Evolutionary conservation across 2,888 invertebrate species (phyloP).

Genomic region (Pandemis cinnamomeana): DNA sequence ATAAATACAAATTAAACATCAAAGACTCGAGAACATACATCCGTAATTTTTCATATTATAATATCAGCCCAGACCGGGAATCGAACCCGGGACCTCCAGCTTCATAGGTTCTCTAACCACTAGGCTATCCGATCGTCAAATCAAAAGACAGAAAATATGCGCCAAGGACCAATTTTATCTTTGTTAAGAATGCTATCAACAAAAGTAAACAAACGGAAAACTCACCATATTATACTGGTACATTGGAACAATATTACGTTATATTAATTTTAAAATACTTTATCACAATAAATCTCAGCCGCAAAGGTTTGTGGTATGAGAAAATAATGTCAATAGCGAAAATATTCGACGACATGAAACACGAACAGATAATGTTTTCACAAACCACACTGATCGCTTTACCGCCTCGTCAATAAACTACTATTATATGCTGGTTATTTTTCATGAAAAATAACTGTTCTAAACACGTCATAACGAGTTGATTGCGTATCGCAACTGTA

Average conservation of each 20-base stretch:
- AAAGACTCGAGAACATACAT: too few relatives aligned
- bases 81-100: too few relatives aligned
- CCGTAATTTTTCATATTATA: too few relatives aligned
- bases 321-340: not conserved
- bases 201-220: not conserved
- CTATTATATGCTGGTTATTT: not conserved
- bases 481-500: conserved; percentile 34
- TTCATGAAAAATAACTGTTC: not conserved
- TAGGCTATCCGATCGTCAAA: too few relatives aligned
- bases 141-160: not conserved
- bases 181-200: not conserved
- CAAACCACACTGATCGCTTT: not conserved
- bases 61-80: too few relatives aligned
- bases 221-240: conserved; percentile 4
- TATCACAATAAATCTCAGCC: not conserved
- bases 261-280: not conserved
- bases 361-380: not conserved
- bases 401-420: not conserved
- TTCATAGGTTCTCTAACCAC: too few relatives aligned
- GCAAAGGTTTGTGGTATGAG: not conserved
- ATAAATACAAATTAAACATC: too few relatives aligned
- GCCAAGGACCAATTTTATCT: not conserved
- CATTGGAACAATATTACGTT: not conserved
- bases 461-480: conserved; percentile 16
- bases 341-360: not conserved